Evolutionary conservation across 2,888 invertebrate genomes (phyloP), one percentile per base, ranked within the genome.

Genomic region (Julus scandinavius): DNA sequence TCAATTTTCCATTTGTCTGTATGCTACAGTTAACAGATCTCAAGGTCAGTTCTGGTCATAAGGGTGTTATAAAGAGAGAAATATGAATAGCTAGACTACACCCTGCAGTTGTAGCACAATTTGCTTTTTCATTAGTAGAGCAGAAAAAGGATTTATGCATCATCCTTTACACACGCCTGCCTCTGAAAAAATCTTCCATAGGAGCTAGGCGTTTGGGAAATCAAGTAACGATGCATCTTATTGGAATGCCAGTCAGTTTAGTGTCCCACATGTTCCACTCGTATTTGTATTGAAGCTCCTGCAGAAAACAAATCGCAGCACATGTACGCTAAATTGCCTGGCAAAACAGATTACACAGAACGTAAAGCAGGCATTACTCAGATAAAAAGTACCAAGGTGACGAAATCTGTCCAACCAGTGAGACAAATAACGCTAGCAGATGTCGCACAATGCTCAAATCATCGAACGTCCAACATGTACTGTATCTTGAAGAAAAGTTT

Each of bases 221-320:
- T 63, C 63, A 63, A 63, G 63, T 63, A n/a, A n/a, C n/a, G 63
- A 63, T n/a, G 63, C n/a, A n/a, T 63, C 63, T 63, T 63, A 63
- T 63, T 63, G 63, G 3, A 63, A 17, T 4, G n/a, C 63, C 63
- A 63, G n/a, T n/a, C 63, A 63, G 63, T 7, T n/a, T n/a, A n/a
- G n/a, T 20, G 17, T 2, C n/a, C 63, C 63, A 63, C 63, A n/a
- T 2, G 17, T 20, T 2, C 63, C 3, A 2, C 6, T 63, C n/a
- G 1, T n/a, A 7, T 17, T 63, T 11, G 49, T 49, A 63, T 63
- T 63, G 63, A 63, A n/a, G 63, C 63, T 63, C 63, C n/a, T 11
- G n/a, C 63, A n/a, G 63, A 63, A 63, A 63, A 17, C n/a, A n/a
- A 63, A 17, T 63, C 63, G 20, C 63, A 20, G n/a, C 2, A 63